Base-by-base conservation (phyloP, 2,797 vertebrate species). In the Zalophus californianus region DNA sequence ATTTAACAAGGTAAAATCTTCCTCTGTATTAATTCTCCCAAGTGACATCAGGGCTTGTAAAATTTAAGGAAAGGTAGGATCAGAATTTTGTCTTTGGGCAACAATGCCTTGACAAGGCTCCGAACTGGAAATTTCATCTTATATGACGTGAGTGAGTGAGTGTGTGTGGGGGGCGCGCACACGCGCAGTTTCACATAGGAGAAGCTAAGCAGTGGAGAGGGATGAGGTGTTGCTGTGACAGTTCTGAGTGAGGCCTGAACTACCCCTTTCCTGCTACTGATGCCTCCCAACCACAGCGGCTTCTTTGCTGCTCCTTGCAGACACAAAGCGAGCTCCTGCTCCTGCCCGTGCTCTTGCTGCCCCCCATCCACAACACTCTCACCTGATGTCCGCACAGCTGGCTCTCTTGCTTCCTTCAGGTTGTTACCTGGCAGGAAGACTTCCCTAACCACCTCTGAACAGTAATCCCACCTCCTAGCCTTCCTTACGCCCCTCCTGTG, bases 11-110 rank as follows among this genome's bases (percentile, higher is more conserved):
- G 77, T 54, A 84, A 96, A 85, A 75, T 66, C 20, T 41, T 89
- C 38, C 32, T 90, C 66, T 86, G 4, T 52, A 75, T 66, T 87
- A 84, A 58, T 87, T 88, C 29, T 89, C 23, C 29, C 48, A 86
- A 38, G 9, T 66, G 75, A 58, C 18, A 93, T 13, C 38, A 86
- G 21, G 18, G 38, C 54, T 93, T 72, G 27, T 41, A 60, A n/a
- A 27, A 93, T 60, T 73, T 66, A 91, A 86, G 54, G 32, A 89
- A 90, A 92, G 20, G 23, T 9, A 86, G 73, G 66, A 91, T 86
- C 56, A 78, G 41, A 88, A 96, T 94, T 95, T 56, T 91, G 66
- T 88, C 27, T 91, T 84, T 88, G 48, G 27, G 35, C 90, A 50
- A 64, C 54, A 94, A 62, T 58, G 48, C 21, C 44, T 58, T 85